phyloP scores from a whole-genome alignment of 2,888 invertebrate genomes.

The Coremacera marginata region DNA sequence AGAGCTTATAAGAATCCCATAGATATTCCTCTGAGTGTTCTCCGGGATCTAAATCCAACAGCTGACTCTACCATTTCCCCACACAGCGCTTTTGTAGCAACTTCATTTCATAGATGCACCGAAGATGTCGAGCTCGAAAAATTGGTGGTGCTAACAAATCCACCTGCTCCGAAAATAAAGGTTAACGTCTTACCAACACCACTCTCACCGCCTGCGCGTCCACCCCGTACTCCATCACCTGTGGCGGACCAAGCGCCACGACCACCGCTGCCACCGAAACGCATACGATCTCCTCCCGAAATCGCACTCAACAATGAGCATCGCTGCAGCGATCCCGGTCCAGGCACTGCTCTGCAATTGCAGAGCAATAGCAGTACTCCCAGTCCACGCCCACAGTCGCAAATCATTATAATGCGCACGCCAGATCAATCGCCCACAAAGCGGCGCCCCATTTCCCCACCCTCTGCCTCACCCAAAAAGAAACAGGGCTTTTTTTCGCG shows the following conservation, averaged over 20 bases:
- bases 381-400: constrained; percentile 58
- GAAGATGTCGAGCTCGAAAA: constrained; percentile 61
- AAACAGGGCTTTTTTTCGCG: constrained; percentile 77
- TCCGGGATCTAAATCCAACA: constrained; percentile 62
- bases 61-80: not conserved
- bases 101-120: constrained; percentile 35
- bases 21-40: constrained; percentile 75
- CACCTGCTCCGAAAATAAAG: constrained; percentile 71
- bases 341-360: not conserved
- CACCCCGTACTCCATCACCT: constrained; percentile 60
- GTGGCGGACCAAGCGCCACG: constrained; percentile 72
- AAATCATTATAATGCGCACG: constrained; percentile 69
- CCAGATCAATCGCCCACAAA: constrained; percentile 71
- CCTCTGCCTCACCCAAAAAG: constrained; percentile 72
- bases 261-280: constrained; percentile 86
- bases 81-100: not conserved
- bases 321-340: constrained; percentile 46
- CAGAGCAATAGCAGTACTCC: not conserved
- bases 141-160: constrained; percentile 69
- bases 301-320: constrained; percentile 26
- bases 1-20: constrained; percentile 88
- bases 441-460: constrained; percentile 70
- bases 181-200: constrained; percentile 60
- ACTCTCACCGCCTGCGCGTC: constrained; percentile 62
- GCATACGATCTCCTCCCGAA: constrained; percentile 58